Evolutionary conservation across 1,140 invertebrate species (phyloP).

Genomic region (Pissodes strobi): DNA sequence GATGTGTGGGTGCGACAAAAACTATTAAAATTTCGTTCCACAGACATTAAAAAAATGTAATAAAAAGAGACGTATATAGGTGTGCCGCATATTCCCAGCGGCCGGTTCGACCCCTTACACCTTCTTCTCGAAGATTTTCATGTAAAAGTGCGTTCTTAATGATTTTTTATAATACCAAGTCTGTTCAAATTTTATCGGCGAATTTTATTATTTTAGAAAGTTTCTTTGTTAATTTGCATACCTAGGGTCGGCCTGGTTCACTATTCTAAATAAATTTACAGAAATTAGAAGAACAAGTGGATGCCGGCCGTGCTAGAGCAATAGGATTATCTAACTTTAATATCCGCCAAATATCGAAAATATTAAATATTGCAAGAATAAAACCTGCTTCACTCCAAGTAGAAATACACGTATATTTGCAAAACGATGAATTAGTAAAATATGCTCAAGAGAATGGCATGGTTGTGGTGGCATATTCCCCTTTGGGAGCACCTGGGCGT

Average conservation of each 20-base stretch:
- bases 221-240: too few species aligned
- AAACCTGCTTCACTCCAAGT: conserved; percentile 75
- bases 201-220: too few species aligned
- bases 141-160: too few species aligned
- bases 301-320: conserved; percentile 64
- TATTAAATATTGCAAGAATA: conserved; percentile 66
- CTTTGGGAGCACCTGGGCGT: conserved; percentile 76
- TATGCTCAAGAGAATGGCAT: conserved; percentile 76
- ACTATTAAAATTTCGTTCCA: too few species aligned
- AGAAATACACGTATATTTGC: conserved; percentile 81
- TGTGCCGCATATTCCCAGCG: too few species aligned
- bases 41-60: too few species aligned
- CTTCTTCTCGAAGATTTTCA: neutral
- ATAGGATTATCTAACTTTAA: conserved; percentile 82
- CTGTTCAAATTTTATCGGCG: too few species aligned
- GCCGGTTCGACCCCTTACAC: too few species aligned
- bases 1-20: too few species aligned
- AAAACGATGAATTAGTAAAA: conserved; percentile 73
- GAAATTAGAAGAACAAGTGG: conserved; percentile 75
- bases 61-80: neutral
- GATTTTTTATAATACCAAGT: too few species aligned
- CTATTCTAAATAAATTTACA: too few species aligned
- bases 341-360: conserved; percentile 66
- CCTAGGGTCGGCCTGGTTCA: conserved; percentile 44
- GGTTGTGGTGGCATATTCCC: conserved; percentile 78